phyloP scores from a whole-genome alignment of 2,113 vertebrate genomes.

The Menidia beryllina region DNA sequence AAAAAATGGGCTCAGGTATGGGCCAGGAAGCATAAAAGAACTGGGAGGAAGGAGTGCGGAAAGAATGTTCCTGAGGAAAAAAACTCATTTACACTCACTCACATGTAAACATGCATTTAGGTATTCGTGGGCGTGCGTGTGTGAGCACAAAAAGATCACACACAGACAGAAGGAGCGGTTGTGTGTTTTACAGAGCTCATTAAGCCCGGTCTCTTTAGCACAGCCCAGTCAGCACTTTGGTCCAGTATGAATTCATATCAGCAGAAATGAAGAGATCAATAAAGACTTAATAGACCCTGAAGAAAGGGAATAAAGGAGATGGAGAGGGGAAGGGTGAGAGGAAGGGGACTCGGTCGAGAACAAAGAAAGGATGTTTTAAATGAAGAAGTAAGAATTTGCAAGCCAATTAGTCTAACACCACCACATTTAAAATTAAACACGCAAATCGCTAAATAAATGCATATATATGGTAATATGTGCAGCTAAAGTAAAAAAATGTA shows the following conservation, averaged over 20 bases:
- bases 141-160: constrained; percentile 40
- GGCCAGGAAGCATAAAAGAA: constrained; percentile 37
- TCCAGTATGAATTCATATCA: constrained; percentile 84
- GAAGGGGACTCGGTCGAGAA: constrained; percentile 43
- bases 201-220: constrained; percentile 79
- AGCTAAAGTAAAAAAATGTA: background rate
- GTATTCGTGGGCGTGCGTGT: constrained; percentile 41
- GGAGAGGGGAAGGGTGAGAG: constrained; percentile 52
- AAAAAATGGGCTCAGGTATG: constrained; percentile 63
- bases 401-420: no score
- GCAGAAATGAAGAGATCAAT: constrained; percentile 84
- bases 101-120: constrained; percentile 10
- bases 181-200: constrained; percentile 80
- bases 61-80: constrained; percentile 24
- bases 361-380: constrained; percentile 27
- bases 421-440: no score
- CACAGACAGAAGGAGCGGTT: constrained; percentile 37
- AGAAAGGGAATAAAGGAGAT: constrained; percentile 70
- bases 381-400: constrained; percentile 25
- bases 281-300: constrained; percentile 84
- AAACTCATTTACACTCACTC: constrained; percentile 36
- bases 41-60: constrained; percentile 14
- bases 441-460: no score
- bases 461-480: no score
- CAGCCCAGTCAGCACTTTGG: constrained; percentile 82